Conservation (phyloP, 1,140 invertebrate genomes). For the Mamestra configurata region DNA sequence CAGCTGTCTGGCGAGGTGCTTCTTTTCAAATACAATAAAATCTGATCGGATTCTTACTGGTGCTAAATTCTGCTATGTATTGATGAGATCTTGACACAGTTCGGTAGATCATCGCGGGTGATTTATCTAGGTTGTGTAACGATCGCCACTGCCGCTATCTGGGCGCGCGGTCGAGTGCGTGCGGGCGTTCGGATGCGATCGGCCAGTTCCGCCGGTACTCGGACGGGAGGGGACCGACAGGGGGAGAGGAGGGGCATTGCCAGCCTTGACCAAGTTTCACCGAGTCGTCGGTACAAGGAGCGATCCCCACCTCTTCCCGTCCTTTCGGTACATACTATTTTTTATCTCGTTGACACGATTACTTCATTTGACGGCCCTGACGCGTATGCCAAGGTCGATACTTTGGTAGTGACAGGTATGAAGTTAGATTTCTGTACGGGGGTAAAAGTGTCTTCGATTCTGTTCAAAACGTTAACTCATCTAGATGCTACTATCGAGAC, state of each 20-base stretch:
- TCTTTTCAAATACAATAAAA: slow-evolving; percentile 46
- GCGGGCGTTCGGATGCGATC: slow-evolving; percentile 73
- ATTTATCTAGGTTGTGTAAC: slow-evolving; percentile 85
- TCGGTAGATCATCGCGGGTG: slow-evolving; percentile 78
- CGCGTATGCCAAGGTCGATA: slow-evolving; percentile 72
- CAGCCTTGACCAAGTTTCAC: slow-evolving; percentile 87
- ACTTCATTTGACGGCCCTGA: slow-evolving; percentile 77
- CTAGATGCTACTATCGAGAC: slow-evolving; percentile 27
- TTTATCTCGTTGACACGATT: slow-evolving; percentile 85
- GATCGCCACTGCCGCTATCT: slow-evolving; percentile 74
- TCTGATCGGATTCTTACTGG: slow-evolving; percentile 64
- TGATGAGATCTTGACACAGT: slow-evolving; percentile 84
- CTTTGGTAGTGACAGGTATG: slow-evolving; percentile 47
- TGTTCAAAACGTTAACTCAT: slow-evolving; percentile 9
- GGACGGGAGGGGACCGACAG: slow-evolving; percentile 56
- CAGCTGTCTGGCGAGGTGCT: background rate
- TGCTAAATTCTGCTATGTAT: slow-evolving; percentile 57
- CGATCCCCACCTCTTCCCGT: slow-evolving; percentile 86
- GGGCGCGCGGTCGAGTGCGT: slow-evolving; percentile 74
- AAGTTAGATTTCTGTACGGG: slow-evolving; percentile 29
- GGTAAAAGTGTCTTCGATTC: slow-evolving; percentile 26
- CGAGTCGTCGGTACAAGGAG: slow-evolving; percentile 84
- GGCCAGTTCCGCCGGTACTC: slow-evolving; percentile 69
- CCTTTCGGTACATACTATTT: slow-evolving; percentile 83
- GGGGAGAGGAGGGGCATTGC: slow-evolving; percentile 65